Conservation (phyloP, 2,888 invertebrate species). For the Andrena hattorfiana region DNA sequence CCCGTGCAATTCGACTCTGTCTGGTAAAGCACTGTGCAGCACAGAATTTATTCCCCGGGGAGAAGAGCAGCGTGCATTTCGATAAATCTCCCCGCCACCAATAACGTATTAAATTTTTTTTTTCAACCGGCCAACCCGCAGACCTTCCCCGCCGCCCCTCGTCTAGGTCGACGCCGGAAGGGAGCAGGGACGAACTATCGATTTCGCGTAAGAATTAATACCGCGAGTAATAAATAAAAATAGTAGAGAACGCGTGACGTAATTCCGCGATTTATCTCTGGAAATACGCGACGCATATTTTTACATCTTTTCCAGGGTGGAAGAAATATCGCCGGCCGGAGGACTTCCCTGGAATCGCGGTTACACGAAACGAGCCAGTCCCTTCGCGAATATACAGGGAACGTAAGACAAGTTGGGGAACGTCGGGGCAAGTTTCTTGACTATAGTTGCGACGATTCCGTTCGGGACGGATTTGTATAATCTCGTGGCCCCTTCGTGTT, state of each 20-base stretch:
- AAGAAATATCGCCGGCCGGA: constrained; percentile 20
- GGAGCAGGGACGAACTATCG: constrained; percentile 33
- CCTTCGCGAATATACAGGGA: constrained; percentile 24
- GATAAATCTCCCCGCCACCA: constrained; percentile 63
- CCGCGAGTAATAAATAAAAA: constrained; percentile 49
- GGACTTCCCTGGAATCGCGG: constrained; percentile 30
- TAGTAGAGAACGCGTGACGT: constrained; percentile 23
- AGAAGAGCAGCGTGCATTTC: constrained; percentile 56
- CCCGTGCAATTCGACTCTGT: constrained; percentile 64
- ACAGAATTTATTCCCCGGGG: constrained; percentile 64
- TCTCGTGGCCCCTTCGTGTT: constrained; percentile 45
- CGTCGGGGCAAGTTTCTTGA: constrained; percentile 45
- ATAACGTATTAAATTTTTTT: constrained; percentile 51
- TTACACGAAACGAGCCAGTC: constrained; percentile 19
- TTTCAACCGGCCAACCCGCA: neutral
- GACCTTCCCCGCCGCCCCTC: neutral
- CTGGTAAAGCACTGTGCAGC: constrained; percentile 52
- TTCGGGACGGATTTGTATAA: constrained; percentile 55
- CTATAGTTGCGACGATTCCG: constrained; percentile 44
- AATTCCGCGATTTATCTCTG: constrained; percentile 42
- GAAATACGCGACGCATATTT: constrained; percentile 46
- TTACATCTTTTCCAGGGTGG: constrained; percentile 27
- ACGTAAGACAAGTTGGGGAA: constrained; percentile 34
- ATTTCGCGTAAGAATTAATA: constrained; percentile 52
- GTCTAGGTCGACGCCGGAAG: neutral